Conservation (phyloP, 2,797 vertebrate species). For the Leptodactylus fallax region DNA sequence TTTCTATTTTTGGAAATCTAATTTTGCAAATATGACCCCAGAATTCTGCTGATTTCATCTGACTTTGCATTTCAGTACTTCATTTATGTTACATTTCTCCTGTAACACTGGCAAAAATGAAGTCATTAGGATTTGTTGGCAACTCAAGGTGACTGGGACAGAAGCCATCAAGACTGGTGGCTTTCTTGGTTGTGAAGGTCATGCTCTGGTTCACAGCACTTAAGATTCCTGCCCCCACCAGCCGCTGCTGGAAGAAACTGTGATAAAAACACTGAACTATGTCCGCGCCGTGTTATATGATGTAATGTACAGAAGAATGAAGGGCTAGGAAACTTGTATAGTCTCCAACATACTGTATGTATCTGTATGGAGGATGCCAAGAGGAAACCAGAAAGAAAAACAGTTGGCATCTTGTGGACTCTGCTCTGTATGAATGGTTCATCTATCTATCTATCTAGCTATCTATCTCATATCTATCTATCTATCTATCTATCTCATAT, state of each 20-base stretch:
- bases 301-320: not conserved
- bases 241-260: not conserved
- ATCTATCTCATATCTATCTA: not conserved
- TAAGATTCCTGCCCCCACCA: not conserved
- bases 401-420: not conserved
- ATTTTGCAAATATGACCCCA: not conserved
- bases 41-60: conserved; percentile 28
- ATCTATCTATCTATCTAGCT: not conserved
- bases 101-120: conserved; percentile 6
- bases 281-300: not conserved
- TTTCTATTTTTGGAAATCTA: conserved; percentile 8
- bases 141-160: conserved; percentile 34
- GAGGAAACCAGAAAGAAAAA: not conserved
- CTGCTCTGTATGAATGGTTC: not conserved
- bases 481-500: no score
- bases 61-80: conserved; percentile 12
- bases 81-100: conserved; percentile 17
- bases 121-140: conserved; percentile 15
- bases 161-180: conserved; percentile 22
- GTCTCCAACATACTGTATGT: not conserved
- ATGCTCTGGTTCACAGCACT: not conserved
- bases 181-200: conserved; percentile 12
- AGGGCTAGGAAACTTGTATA: not conserved
- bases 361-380: not conserved
- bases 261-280: not conserved